A percentile compares a stretch with the other conserved stretches of the same genome.
Evolutionary conservation across 2,888 invertebrate genomes (phyloP).

Genomic region (Margaritifera margaritifera): DNA sequence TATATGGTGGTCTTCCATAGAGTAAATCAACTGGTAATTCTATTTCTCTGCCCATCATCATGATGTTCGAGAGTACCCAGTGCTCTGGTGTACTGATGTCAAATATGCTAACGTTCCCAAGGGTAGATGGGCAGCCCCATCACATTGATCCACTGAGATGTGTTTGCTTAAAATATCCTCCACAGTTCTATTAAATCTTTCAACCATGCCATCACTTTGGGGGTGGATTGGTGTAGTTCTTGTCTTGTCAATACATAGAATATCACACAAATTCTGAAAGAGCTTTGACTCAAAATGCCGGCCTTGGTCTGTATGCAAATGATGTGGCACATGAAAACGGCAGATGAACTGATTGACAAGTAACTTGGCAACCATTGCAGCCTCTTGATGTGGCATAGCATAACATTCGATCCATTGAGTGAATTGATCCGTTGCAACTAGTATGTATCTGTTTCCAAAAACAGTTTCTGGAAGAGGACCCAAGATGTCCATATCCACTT

Average conservation of each 20-base stretch:
- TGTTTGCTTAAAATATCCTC: too few relatives aligned
- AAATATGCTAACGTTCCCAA: too few relatives aligned
- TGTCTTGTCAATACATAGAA: slow-evolving; percentile 7
- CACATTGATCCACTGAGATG: too few relatives aligned
- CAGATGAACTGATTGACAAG: background rate
- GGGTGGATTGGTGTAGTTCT: slow-evolving; percentile 6
- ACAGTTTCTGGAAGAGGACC: slow-evolving; percentile 4
- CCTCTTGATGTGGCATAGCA: slow-evolving; percentile 7
- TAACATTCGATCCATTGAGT: slow-evolving; percentile 6
- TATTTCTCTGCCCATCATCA: too few relatives aligned
- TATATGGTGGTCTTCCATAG: too few relatives aligned
- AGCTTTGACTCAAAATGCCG: slow-evolving; percentile 4
- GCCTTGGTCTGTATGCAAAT: slow-evolving; percentile 4
- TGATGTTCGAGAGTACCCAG: too few relatives aligned
- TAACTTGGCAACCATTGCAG: background rate
- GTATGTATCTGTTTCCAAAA: slow-evolving; percentile 3
- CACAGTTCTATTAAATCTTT: too few relatives aligned
- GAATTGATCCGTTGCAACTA: slow-evolving; percentile 4
- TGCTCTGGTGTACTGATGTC: too few relatives aligned
- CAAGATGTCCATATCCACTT: slow-evolving; percentile 4
- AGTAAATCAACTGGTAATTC: too few relatives aligned
- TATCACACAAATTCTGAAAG: background rate
- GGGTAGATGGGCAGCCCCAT: too few relatives aligned
- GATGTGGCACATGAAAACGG: background rate
- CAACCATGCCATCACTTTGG: too few relatives aligned